Percentiles rank a stretch among this genome's conserved stretches.
Evolutionary conservation across 2,113 vertebrate species (phyloP).

Genomic region (Ceratotherium simum): DNA sequence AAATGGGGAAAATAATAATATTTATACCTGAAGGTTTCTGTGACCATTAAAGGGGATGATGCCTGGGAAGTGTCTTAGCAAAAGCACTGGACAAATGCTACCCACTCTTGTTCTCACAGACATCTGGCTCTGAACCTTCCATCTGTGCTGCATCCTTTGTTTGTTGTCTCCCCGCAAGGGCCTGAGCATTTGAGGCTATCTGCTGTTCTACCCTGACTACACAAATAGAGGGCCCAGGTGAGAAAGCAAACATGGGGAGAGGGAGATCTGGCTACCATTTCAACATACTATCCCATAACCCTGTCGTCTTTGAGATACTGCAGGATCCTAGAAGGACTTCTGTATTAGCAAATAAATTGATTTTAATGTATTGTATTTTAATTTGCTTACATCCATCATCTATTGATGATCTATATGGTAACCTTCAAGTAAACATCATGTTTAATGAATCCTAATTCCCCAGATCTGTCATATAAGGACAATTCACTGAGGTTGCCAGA

Average conservation of each 20-base stretch:
- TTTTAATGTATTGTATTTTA: not conserved
- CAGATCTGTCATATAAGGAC: not conserved
- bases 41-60: fast-evolving
- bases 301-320: not conserved
- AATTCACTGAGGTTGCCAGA: not conserved
- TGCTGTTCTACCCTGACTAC: not conserved
- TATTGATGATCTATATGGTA: not conserved
- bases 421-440: not conserved
- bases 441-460: not conserved
- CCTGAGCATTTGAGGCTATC: fast-evolving
- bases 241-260: fast-evolving
- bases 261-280: fast-evolving
- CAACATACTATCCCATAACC: fast-evolving
- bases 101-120: fast-evolving
- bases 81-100: fast-evolving
- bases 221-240: no score
- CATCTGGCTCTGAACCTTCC: fast-evolving
- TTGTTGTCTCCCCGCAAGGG: not conserved
- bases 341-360: not conserved
- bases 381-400: not conserved
- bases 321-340: not conserved
- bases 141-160: fast-evolving
- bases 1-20: not conserved
- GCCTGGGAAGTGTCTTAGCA: not conserved
- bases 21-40: not conserved